Evolutionary conservation across 2,888 invertebrate species (phyloP), one percentile per base, ranked within the genome.

Genomic region (Spialia ferax): DNA sequence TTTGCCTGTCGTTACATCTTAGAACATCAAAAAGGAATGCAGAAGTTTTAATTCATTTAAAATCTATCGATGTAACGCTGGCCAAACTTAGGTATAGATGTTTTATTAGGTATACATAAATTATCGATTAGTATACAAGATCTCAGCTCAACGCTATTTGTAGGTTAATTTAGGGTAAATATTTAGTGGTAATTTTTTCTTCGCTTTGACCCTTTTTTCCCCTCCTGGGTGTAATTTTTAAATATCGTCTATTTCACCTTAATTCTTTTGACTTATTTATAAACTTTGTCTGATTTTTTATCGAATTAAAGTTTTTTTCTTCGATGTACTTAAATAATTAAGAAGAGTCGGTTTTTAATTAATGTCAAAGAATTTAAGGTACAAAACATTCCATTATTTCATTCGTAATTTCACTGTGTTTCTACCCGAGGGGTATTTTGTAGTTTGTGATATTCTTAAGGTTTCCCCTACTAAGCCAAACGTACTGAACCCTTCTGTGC

Each of bases 401-500:
- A 48, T 62, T 63, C 74, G 11, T 32, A 52, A 57, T 10, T 45
- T 32, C 32, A 72, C 68, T 70, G 52, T 70, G 69, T 71, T 71
- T 57, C 70, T 74, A 74, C 86, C 85, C 87, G 83, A 86, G 87
- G 88, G 85, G 80, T 75, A 76, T 66, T 32, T 75, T 79, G 82
- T 86, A 89, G 87, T 91, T 86, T 91, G 91, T 93, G 92, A 92
- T 93, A 93, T 84, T 79, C 79, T 80, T 87, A 87, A 89, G 88
- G 85, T 84, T 88, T 88, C 90, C 91, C 88, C 76, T 85, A 82
- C 80, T 88, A 90, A 92, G 89, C 92, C 92, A 90, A 92, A 91
- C 85, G 93, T 93, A 93, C 93, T 93, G 93, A 93, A 89, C 92
- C 90, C 91, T 88, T 90, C 91, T 91, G 93, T 93, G 93, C 93